Base-by-base conservation (phyloP, 1,140 invertebrate species). In the Lucilia cuprina region DNA sequence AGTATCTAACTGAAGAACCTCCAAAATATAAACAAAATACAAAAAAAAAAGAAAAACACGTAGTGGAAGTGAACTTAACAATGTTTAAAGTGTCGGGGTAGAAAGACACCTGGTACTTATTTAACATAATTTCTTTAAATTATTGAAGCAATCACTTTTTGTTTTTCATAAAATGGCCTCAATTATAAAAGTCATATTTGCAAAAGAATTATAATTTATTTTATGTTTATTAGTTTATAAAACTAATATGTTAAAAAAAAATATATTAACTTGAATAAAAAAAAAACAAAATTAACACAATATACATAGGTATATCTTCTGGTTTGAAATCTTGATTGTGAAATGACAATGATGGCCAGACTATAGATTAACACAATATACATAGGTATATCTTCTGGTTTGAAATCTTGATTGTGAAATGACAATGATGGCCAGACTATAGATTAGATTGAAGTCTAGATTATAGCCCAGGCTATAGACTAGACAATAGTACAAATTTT, bases 1-100 rank as follows among this genome's bases (percentile, higher is more conserved):
- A 4, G 93, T 93, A 21, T 92, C 93, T 75, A 92, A 93, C 85
- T 92, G 88, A 82, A 35, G 25, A 30, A 30, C 25, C 77, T 49
- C 77, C 21, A 19, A 2, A 34, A 77, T 75, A 41, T 35, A 35
- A 77, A 35, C 75, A 77, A 77, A 34, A 2, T 30, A 30, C 25
- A 30, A 30, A 30, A 30, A 30, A 30, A 21, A 75, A 47, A 35
- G 30, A 77, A 41, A 41, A 35, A 4, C 70, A 21, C 30, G 50
- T 10, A 55, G 17, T 0, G 17, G 17, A 30, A 13, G 50, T 55
- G 17, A 13, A 55, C 9, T 17, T 55, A 55, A 41, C 25, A 30
- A 30, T 30, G 25, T 30, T 74, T 21, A 21, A 74, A 2, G 19
- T 74, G 19, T 7, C 30, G 7, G 10, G 41, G 41, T 41, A 41